Percentiles rank a stretch among this genome's conserved stretches.
These are phyloP conservation scores for Drosophila murphyi DNA, from an alignment of 1,140 invertebrate genomes.

Conservation along the genomic window DNA sequence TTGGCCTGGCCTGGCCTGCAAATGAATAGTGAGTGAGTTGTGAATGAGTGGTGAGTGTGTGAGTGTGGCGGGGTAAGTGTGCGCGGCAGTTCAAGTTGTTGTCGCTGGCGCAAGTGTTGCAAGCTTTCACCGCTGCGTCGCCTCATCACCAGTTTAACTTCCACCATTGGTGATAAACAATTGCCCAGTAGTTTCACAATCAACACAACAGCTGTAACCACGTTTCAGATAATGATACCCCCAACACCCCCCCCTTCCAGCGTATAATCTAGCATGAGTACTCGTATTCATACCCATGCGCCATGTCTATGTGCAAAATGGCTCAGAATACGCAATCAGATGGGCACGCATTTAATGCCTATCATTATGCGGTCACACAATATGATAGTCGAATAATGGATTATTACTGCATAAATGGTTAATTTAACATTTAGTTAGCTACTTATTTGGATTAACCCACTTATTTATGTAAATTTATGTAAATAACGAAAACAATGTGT, in stretches of 20 bases:
- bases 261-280: neutral
- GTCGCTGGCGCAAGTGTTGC: slow-evolving; percentile 45
- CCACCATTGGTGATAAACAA: slow-evolving; percentile 1
- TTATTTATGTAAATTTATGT: too few species aligned
- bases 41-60: slow-evolving; percentile 9
- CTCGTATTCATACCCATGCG: neutral
- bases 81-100: slow-evolving; percentile 56
- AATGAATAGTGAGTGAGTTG: slow-evolving; percentile 71
- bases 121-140: neutral
- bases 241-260: too few species aligned
- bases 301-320: neutral
- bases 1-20: slow-evolving; percentile 58
- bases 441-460: neutral
- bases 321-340: slow-evolving; percentile 11
- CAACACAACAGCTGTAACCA: slow-evolving; percentile 12
- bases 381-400: slow-evolving; percentile 1
- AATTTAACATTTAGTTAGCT: neutral
- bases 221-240: slow-evolving; percentile 4
- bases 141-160: neutral
- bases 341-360: slow-evolving; percentile 10
- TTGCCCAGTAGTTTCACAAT: slow-evolving; percentile 13
- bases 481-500: too few species aligned
- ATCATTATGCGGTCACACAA: neutral
- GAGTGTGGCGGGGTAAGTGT: slow-evolving; percentile 10
- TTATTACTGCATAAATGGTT: neutral